A percentile compares a stretch with the other conserved stretches of the same genome.
phyloP scores from a whole-genome alignment of 2,797 vertebrate species.

The Mastacembelus armatus region DNA sequence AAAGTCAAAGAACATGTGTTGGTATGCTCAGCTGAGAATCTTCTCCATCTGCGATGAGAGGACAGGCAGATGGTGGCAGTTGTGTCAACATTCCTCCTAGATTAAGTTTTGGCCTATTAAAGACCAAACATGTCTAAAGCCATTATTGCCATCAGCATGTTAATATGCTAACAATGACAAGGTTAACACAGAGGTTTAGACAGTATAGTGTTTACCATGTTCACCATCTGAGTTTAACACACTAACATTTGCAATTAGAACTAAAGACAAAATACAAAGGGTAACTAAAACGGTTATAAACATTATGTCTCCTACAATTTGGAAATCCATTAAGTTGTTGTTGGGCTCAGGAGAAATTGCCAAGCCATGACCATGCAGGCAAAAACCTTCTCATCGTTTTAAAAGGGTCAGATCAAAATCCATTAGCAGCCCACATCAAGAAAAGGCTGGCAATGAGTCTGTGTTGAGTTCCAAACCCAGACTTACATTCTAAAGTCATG shows the following conservation, averaged over 20 bases:
- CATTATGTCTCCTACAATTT: too few species aligned
- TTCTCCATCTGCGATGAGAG: conserved; percentile 55
- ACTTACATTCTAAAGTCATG: conserved; percentile 1
- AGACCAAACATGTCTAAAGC: neutral
- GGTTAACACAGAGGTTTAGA: neutral
- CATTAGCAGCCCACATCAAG: neutral
- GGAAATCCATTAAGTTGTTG: too few species aligned
- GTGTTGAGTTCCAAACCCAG: neutral
- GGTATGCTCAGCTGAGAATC: conserved; percentile 59
- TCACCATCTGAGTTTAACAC: neutral
- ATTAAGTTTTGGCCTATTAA: neutral
- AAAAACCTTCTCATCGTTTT: too few species aligned
- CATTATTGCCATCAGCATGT: neutral
- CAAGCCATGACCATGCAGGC: too few species aligned
- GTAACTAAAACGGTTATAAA: neutral
- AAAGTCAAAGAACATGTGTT: conserved; percentile 61
- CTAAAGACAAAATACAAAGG: too few species aligned
- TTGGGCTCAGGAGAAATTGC: too few species aligned
- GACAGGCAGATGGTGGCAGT: conserved; percentile 70
- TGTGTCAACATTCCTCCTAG: conserved; percentile 69
- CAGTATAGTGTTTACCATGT: neutral
- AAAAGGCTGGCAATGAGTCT: neutral
- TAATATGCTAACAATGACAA: neutral
- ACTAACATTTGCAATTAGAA: neutral
- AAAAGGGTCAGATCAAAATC: neutral